A percentile compares a stretch with the other conserved stretches of the same genome.
Conservation (phyloP, 30 jellyfish, hydroid and myxozoan genomes). For the Turritopsis rubra region DNA sequence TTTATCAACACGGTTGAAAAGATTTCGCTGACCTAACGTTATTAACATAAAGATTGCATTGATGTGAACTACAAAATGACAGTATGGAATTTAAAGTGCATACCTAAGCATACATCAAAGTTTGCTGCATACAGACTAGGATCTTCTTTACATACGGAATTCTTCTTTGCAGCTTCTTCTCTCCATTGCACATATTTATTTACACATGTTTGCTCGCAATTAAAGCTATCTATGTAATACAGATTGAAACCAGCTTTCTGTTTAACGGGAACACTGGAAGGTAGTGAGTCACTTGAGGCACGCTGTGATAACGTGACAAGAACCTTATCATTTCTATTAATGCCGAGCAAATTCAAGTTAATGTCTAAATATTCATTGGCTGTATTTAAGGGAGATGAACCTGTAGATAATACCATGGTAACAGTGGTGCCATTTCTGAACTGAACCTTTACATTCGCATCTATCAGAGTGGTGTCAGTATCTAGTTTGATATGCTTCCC, state of each 20-base stretch:
- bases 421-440: neutral
- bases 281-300: neutral
- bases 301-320: neutral
- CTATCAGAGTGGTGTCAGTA: neutral
- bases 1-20: too few relatives aligned
- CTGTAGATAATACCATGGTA: neutral
- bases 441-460: neutral
- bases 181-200: neutral
- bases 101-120: slow-evolving; percentile 15
- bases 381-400: neutral
- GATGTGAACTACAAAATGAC: too few relatives aligned
- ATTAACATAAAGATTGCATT: too few relatives aligned
- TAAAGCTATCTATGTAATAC: neutral
- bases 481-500: neutral
- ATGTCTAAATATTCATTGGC: neutral
- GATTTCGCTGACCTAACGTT: too few relatives aligned
- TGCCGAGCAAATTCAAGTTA: neutral
- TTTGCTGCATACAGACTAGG: neutral
- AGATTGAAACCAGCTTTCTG: neutral
- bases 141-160: neutral
- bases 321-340: neutral
- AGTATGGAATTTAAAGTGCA: too few relatives aligned
- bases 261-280: neutral
- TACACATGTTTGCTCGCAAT: neutral
- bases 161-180: neutral